Evolutionary conservation across 2,113 vertebrate species (phyloP).

Genomic region (Bufo gargarizans): DNA sequence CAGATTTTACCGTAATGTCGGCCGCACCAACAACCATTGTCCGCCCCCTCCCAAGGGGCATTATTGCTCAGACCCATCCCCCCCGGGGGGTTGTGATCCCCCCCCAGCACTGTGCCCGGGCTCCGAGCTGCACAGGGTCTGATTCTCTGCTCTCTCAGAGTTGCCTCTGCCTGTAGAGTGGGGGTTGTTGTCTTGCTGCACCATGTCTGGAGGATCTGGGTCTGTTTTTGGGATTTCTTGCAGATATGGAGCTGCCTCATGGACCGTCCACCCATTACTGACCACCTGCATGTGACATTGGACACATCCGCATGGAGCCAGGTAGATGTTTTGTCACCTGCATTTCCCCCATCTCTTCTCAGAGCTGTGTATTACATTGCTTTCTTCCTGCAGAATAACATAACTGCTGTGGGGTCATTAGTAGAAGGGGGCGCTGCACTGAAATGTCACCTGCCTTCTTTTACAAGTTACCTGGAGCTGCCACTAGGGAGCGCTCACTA

Average conservation of each 20-base stretch:
- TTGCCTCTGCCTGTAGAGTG: neutral
- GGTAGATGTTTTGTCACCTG: neutral
- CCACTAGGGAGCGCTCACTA: neutral
- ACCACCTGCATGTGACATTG: conserved; percentile 1
- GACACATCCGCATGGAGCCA: neutral
- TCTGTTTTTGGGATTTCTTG: neutral
- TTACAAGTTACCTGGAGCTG: neutral
- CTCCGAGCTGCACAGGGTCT: neutral
- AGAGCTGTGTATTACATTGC: neutral
- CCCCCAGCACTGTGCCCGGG: neutral
- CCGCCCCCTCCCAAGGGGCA: neutral
- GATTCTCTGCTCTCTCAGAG: neutral
- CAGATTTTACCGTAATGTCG: neutral
- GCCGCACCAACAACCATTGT: neutral
- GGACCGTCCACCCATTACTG: neutral
- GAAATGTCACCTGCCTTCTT: neutral
- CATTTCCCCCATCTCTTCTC: neutral
- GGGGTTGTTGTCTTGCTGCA: neutral
- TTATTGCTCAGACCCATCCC: neutral
- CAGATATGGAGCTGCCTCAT: neutral
- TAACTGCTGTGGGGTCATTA: neutral
- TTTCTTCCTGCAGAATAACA: neutral
- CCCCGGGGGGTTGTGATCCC: neutral
- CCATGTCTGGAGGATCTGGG: neutral
- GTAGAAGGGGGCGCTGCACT: too few species aligned